These are phyloP conservation scores for Mionectes macconnelli DNA, from an alignment of 2,113 vertebrate species.

Conservation along the genomic window DNA sequence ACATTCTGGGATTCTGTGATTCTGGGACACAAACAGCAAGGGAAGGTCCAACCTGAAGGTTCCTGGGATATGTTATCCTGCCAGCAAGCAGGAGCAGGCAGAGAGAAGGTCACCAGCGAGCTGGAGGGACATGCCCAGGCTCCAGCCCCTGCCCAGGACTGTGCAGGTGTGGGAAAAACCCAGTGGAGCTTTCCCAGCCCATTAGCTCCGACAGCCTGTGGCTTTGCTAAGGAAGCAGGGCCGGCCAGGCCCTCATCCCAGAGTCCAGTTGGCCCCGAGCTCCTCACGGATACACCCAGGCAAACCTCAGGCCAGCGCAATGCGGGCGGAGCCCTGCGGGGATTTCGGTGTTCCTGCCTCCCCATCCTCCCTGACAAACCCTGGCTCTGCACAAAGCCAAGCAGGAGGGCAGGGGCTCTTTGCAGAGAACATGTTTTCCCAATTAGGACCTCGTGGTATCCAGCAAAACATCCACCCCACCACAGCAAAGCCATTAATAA, in stretches of 20 bases:
- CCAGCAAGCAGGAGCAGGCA: not conserved
- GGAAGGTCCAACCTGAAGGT: not conserved
- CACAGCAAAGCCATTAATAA: not conserved
- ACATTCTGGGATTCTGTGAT: not conserved
- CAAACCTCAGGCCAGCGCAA: not conserved
- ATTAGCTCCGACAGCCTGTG: not conserved
- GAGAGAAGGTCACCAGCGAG: not conserved
- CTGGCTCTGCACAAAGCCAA: not conserved
- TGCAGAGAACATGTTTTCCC: not conserved
- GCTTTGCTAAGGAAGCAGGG: not conserved
- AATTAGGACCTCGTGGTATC: not conserved
- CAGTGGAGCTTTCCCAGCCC: not conserved
- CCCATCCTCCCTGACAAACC: not conserved
- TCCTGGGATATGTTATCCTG: fast-evolving
- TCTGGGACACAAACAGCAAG: not conserved
- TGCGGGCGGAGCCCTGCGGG: not conserved
- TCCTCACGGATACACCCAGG: not conserved
- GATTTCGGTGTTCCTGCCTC: not conserved
- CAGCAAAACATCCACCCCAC: not conserved
- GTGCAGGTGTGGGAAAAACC: not conserved
- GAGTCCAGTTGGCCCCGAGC: not conserved
- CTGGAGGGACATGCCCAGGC: fast-evolving
- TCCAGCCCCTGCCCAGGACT: not conserved
- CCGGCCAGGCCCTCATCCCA: not conserved
- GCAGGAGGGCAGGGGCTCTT: not conserved